Evolutionary conservation across 2,113 vertebrate genomes (phyloP), one percentile per base, ranked within the genome.

Genomic region (Saimiri boliviensis): DNA sequence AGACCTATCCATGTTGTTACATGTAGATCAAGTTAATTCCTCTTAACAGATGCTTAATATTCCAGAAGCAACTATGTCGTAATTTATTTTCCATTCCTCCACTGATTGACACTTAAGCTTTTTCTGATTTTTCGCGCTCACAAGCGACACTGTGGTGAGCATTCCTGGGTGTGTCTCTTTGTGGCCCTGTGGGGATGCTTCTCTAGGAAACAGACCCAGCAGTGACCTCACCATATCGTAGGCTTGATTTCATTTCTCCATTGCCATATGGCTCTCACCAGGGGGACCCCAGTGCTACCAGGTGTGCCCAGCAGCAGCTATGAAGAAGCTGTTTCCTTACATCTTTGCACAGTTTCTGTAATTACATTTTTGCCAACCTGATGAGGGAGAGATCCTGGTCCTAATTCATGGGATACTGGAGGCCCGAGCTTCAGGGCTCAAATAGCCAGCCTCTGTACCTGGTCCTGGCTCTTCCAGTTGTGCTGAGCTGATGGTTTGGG

Each of bases 171-270:
- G 0, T 3, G 3, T 23, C 86, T 68, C 37, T 73, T n/a, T 35
- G 60, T 13, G 54, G 11, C 40, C 23, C 0, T 3, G 19, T 0
- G 35, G 58, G 2, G 16, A 0, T 14, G 70, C 30, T 23, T 58
- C 83, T 30, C n/a, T 11, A 7, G 66, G 45, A 74, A n/a, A 3
- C 0, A 10, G 30, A 25, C 66, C 56, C 20, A 0, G 42, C 16
- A 35, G 9, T 16, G 27, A 35, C 54, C 16, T 4, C 23, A 5
- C 42, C 32, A 66, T 0, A 0, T 21, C 14, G 0, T 2, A 16
- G 82, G 68, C 58, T 27, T 8, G 49, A 37, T 47, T 13, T 42
- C 16, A 2, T 27, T 73, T 71, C 42, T 6, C 63, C 32, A 0
- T 37, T n/a, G 49, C 86, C 60, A 37, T 6, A 2, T 19, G 2